Conservation (phyloP, 1,140 invertebrate species). For the Eufriesea mexicana region DNA sequence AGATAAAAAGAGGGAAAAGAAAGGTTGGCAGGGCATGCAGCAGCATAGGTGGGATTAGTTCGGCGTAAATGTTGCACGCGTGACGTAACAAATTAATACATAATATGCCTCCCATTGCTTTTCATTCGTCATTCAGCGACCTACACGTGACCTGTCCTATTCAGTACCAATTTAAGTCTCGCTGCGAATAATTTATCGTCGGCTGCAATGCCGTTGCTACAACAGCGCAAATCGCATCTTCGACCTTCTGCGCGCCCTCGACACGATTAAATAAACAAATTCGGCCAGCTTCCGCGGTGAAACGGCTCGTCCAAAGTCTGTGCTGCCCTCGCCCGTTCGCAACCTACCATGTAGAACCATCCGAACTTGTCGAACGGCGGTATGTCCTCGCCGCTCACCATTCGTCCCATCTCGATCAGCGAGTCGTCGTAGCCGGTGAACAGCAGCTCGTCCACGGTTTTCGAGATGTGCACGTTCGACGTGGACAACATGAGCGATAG, state of each 20-base stretch:
- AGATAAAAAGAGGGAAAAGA: not conserved
- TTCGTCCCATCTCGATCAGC: constrained; percentile 85
- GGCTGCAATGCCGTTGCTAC: constrained; percentile 43
- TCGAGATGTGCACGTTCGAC: constrained; percentile 82
- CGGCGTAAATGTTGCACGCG: constrained; percentile 41
- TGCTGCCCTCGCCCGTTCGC: not conserved
- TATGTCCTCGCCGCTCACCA: constrained; percentile 83
- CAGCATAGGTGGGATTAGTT: not conserved
- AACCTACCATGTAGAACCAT: constrained; percentile 90
- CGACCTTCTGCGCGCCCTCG: constrained; percentile 34
- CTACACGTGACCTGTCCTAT: constrained; percentile 72
- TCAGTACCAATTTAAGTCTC: constrained; percentile 74
- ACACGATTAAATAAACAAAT: constrained; percentile 45
- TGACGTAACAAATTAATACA: constrained; percentile 71
- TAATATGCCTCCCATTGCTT: constrained; percentile 74
- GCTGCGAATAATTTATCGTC: constrained; percentile 56
- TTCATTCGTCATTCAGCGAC: constrained; percentile 73
- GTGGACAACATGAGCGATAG: constrained; percentile 82
- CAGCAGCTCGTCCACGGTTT: constrained; percentile 87
- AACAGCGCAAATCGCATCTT: constrained; percentile 43
- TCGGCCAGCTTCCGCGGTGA: not conserved
- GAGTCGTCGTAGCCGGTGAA: constrained; percentile 90
- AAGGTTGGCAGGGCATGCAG: no score
- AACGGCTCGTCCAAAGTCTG: no score
- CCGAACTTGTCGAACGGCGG: constrained; percentile 89